Percentiles rank a stretch among this genome's conserved stretches.
phyloP scores from a whole-genome alignment of 1,140 invertebrate species.

The Helicorthomorpha holstii region DNA sequence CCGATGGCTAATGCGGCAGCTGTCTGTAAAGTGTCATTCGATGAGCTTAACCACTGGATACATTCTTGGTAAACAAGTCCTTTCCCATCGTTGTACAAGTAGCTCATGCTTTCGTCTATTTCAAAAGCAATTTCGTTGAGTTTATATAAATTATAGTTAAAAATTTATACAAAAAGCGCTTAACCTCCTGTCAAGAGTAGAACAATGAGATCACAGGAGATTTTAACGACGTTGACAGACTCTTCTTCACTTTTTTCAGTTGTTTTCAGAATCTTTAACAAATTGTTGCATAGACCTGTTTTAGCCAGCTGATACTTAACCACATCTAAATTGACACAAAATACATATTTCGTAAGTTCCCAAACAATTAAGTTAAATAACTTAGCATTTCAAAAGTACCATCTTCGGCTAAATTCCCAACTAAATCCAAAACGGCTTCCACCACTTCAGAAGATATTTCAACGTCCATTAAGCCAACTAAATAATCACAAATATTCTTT shows the following conservation, averaged over 20 bases:
- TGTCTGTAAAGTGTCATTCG: conserved; percentile 52
- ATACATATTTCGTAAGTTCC: too few relatives aligned
- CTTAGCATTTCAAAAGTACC: conserved; percentile 16
- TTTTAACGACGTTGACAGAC: conserved; percentile 51
- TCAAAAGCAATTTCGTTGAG: conserved; percentile 8
- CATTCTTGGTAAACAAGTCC: conserved; percentile 52
- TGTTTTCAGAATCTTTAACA: conserved; percentile 42
- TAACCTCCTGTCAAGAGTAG: conserved; percentile 64
- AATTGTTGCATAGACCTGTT: conserved; percentile 49
- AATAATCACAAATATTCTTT: conserved; percentile 12
- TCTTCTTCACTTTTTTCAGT: conserved; percentile 34
- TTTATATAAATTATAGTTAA: neutral
- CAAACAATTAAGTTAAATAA: conserved; percentile 15
- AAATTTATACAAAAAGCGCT: neutral
- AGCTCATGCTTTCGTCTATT: conserved; percentile 69
- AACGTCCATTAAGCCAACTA: conserved; percentile 15
- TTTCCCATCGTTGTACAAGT: conserved; percentile 48
- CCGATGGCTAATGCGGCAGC: conserved; percentile 67
- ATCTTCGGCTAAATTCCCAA: conserved; percentile 24
- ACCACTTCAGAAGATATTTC: conserved; percentile 17
- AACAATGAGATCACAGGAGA: conserved; percentile 67
- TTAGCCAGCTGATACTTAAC: conserved; percentile 56
- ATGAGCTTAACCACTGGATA: conserved; percentile 54
- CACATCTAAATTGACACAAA: conserved; percentile 34
- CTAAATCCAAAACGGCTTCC: conserved; percentile 25